Conservation (phyloP, 2,888 invertebrate species). For the Perizoma affinitatum region DNA sequence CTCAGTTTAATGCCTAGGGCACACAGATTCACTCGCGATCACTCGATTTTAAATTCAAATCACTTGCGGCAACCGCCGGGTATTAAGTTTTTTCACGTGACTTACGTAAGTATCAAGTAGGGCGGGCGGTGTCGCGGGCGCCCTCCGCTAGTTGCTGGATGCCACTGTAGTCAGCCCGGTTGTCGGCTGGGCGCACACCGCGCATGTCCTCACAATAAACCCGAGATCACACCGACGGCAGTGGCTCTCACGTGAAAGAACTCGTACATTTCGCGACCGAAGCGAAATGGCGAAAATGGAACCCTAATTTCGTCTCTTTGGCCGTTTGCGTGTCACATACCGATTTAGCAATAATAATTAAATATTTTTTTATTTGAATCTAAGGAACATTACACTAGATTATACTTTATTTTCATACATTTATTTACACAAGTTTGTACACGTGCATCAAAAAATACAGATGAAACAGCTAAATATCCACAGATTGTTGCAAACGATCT, state of each 20-base stretch:
- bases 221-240: slow-evolving; percentile 67
- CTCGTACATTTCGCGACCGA: slow-evolving; percentile 60
- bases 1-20: slow-evolving; percentile 22
- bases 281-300: too few species aligned
- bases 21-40: slow-evolving; percentile 34
- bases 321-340: too few species aligned
- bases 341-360: too few species aligned
- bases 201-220: slow-evolving; percentile 76
- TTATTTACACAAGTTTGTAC: too few species aligned
- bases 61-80: slow-evolving; percentile 34
- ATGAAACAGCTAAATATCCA: too few species aligned
- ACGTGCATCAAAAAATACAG: too few species aligned
- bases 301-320: too few species aligned
- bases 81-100: slow-evolving; percentile 50
- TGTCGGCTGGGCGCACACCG: slow-evolving; percentile 53
- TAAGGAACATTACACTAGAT: too few species aligned
- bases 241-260: slow-evolving; percentile 45
- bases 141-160: slow-evolving; percentile 58
- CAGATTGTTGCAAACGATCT: too few species aligned
- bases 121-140: slow-evolving; percentile 51
- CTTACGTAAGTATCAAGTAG: slow-evolving; percentile 71
- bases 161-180: slow-evolving; percentile 59
- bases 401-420: too few species aligned
- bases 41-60: slow-evolving; percentile 32
- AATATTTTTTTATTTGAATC: too few species aligned